These are phyloP conservation scores for Dicyrtoma fusca DNA, from an alignment of 2,888 invertebrate species.

Conservation along the genomic window DNA sequence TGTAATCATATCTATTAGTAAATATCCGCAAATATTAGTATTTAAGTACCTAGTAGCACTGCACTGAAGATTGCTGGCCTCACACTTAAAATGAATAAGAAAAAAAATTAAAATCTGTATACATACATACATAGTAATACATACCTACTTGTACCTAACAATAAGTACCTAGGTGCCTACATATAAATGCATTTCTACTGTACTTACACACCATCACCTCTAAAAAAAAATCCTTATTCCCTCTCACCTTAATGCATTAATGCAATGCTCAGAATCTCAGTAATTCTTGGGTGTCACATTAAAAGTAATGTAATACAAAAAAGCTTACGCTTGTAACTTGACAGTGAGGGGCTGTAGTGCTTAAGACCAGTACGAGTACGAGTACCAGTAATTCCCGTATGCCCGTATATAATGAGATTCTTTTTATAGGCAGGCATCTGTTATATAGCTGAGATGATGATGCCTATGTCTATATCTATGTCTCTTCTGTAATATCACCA, in stretches of 20 bases:
- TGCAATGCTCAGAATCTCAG: neutral
- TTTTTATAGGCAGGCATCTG: no score
- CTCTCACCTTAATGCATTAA: neutral
- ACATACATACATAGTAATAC: neutral
- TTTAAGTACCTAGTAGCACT: no score
- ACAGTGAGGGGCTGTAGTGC: neutral
- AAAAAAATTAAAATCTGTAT: neutral
- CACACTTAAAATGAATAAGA: no score
- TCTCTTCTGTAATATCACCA: neutral
- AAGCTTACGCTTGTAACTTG: slow-evolving; percentile 9
- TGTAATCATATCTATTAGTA: no score
- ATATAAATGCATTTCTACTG: neutral
- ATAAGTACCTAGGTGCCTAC: no score
- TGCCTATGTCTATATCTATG: neutral
- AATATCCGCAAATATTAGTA: no score
- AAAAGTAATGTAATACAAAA: slow-evolving; percentile 21
- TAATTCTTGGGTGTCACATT: slow-evolving; percentile 15
- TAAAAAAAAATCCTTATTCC: neutral
- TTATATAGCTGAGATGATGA: neutral
- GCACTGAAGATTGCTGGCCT: no score
- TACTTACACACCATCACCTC: neutral
- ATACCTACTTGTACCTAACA: no score
- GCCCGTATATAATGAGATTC: neutral
- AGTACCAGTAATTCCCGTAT: no score
- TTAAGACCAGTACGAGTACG: no score